phyloP scores from a whole-genome alignment of 2,113 vertebrate genomes.

The Dasypus novemcinctus region DNA sequence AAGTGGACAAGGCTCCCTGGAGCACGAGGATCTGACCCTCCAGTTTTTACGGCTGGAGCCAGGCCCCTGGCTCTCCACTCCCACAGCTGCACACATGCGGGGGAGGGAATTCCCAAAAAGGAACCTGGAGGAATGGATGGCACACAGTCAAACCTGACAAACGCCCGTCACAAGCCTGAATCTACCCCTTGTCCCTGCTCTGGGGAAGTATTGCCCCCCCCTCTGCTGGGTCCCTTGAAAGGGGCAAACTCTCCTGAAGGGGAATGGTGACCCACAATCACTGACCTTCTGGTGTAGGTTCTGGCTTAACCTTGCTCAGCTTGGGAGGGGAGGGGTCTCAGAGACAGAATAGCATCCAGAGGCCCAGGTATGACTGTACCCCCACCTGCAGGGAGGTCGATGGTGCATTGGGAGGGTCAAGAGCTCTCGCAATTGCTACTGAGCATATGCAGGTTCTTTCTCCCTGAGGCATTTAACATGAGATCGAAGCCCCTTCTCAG shows the following conservation, averaged over 20 bases:
- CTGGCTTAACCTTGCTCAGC: not conserved
- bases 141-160: too few relatives aligned
- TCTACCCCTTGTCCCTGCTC: not conserved
- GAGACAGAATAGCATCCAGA: not conserved
- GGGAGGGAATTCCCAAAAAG: not conserved
- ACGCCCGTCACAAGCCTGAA: not conserved
- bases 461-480: too few relatives aligned
- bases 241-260: not conserved
- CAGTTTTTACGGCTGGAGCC: not conserved
- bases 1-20: not conserved
- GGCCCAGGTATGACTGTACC: not conserved
- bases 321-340: rapidly evolving
- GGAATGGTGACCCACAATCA: not conserved
- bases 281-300: not conserved
- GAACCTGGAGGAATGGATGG: not conserved
- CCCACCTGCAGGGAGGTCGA: not conserved
- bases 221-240: not conserved
- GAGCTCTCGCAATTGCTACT: too few relatives aligned
- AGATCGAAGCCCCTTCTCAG: too few relatives aligned
- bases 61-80: not conserved
- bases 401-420: too few relatives aligned
- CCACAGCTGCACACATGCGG: not conserved
- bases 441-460: too few relatives aligned
- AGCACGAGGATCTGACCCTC: not conserved
- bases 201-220: not conserved